Percentiles rank a stretch among this genome's conserved stretches.
Evolutionary conservation across 2,888 invertebrate species (phyloP).

Genomic region (Pristionchus arcanus): DNA sequence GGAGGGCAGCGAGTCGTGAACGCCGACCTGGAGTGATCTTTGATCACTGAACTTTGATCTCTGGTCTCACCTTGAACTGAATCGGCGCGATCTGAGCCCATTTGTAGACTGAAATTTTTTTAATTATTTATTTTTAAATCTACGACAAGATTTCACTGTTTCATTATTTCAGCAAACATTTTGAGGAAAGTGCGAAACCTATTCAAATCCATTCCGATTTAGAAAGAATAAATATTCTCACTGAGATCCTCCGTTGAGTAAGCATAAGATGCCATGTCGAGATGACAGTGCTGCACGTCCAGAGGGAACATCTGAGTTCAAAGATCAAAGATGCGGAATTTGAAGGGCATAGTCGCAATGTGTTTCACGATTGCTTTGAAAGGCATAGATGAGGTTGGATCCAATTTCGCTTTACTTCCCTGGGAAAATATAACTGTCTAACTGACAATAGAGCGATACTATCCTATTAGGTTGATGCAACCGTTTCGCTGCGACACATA

Average conservation of each 20-base stretch:
- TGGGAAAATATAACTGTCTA: too few species aligned
- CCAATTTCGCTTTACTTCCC: too few species aligned
- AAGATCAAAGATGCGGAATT: background rate
- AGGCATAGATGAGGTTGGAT: too few species aligned
- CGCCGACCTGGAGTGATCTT: constrained; percentile 87
- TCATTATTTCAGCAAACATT: too few species aligned
- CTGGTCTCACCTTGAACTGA: constrained; percentile 86
- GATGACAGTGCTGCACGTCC: constrained; percentile 56
- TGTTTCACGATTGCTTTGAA: too few species aligned
- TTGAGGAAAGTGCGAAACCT: background rate
- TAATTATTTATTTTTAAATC: background rate
- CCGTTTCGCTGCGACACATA: too few species aligned
- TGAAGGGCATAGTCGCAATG: too few species aligned
- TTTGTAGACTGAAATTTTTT: constrained; percentile 83
- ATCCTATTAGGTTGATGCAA: too few species aligned
- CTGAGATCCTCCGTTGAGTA: constrained; percentile 56
- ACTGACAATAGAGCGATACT: too few species aligned
- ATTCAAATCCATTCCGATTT: background rate
- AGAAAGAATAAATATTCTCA: background rate
- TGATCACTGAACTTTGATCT: background rate
- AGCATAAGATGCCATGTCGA: constrained; percentile 58
- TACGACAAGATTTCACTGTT: too few species aligned
- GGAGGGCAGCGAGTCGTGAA: constrained; percentile 86
- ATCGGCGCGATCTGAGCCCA: constrained; percentile 94
- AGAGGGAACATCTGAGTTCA: constrained; percentile 64